phyloP scores from a whole-genome alignment of 2,113 vertebrate species.

The Crotalus viridis region DNA sequence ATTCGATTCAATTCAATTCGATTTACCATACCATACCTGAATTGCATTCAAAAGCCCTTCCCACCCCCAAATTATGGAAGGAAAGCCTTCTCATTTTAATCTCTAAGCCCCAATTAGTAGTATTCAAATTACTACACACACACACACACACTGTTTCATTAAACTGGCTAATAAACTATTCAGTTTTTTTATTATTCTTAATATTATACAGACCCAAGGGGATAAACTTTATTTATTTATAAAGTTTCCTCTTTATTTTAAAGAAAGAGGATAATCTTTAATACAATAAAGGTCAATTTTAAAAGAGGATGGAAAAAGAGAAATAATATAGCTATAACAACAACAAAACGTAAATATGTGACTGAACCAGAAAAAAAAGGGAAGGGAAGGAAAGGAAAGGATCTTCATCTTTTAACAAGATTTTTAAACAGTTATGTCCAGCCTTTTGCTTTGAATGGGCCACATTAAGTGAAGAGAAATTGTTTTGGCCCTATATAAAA shows the following conservation, averaged over 20 bases:
- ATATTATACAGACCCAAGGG: not conserved
- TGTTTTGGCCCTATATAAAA: too few relatives aligned
- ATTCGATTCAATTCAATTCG: too few relatives aligned
- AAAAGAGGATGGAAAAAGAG: not conserved
- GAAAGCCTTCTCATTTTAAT: not conserved
- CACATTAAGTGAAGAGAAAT: too few relatives aligned
- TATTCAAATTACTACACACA: not conserved
- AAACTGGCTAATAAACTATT: not conserved
- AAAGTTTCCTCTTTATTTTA: too few relatives aligned
- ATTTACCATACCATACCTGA: not conserved
- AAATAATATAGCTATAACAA: not conserved
- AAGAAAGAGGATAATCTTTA: not conserved
- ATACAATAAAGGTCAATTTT: not conserved
- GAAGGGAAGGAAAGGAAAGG: too few relatives aligned
- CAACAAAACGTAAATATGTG: not conserved
- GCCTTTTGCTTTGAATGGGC: too few relatives aligned
- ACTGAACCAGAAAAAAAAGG: not conserved
- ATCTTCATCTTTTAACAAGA: not conserved
- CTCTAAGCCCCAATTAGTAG: not conserved
- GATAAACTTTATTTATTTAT: not conserved
- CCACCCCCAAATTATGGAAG: not conserved
- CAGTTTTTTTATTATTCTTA: not conserved
- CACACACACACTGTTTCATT: too few relatives aligned
- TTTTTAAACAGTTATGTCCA: not conserved
- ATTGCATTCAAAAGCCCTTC: too few relatives aligned